A percentile compares a stretch with the other conserved stretches of the same genome.
Evolutionary conservation across 2,113 vertebrate genomes (phyloP).

Genomic region (Larimichthys polyactis): DNA sequence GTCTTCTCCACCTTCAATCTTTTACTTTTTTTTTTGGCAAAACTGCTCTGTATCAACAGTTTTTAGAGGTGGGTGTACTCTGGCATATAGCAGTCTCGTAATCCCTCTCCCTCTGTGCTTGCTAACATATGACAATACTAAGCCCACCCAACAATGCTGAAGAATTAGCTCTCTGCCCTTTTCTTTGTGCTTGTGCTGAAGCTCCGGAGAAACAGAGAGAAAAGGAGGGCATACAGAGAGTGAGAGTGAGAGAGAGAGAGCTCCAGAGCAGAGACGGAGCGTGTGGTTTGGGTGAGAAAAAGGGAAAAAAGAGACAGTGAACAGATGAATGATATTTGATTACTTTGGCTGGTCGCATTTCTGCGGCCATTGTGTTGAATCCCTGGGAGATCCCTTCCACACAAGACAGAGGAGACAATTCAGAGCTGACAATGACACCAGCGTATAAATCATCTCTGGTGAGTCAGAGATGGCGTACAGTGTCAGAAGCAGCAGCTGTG

Average conservation of each 20-base stretch:
- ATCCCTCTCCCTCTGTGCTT: conserved; percentile 69
- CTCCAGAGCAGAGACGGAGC: conserved; percentile 2
- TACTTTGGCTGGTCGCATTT: conserved; percentile 50
- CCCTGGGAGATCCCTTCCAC: conserved; percentile 49
- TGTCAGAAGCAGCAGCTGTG: conserved; percentile 45
- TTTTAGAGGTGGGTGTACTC: conserved; percentile 36
- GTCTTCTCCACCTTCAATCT: not conserved
- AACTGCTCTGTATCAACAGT: conserved; percentile 24
- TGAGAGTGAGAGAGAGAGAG: conserved; percentile 43
- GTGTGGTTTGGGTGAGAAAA: conserved; percentile 23
- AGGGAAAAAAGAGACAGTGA: conserved; percentile 18
- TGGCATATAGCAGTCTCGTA: conserved; percentile 64
- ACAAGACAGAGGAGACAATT: conserved; percentile 55
- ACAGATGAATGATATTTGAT: conserved; percentile 57
- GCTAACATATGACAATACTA: conserved; percentile 65
- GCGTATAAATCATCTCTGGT: conserved; percentile 49
- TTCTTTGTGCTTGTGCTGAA: conserved; percentile 60
- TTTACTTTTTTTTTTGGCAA: not conserved
- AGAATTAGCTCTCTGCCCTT: conserved; percentile 74
- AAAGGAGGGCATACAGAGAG: conserved; percentile 27
- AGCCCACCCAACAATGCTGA: conserved; percentile 66
- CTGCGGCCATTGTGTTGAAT: conserved; percentile 52
- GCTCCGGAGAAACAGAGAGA: conserved; percentile 49
- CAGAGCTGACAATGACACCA: conserved; percentile 62
- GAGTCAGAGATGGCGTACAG: conserved; percentile 56